Conservation (phyloP, 2,797 vertebrate species). For the Hybognathus amarus region DNA sequence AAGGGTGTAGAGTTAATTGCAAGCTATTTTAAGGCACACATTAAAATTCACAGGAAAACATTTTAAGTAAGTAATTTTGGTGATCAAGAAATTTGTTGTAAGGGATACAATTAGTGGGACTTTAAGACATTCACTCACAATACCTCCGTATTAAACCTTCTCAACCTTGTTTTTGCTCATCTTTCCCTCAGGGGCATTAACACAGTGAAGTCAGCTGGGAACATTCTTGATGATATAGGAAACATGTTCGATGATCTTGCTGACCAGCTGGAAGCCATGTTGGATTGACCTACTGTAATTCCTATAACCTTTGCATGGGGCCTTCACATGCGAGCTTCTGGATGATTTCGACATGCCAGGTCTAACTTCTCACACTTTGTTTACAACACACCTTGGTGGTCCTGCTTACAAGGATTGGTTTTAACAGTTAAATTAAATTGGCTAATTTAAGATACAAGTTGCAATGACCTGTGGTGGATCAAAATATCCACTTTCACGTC, state of each 20-base stretch:
- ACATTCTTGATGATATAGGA: slow-evolving; percentile 97
- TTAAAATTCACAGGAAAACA: too few relatives aligned
- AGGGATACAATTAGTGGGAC: too few relatives aligned
- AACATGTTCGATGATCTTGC: slow-evolving; percentile 98
- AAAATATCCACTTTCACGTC: neutral
- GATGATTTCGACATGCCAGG: slow-evolving; percentile 4
- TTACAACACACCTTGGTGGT: slow-evolving; percentile 11
- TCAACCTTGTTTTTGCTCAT: slow-evolving; percentile 18
- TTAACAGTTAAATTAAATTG: neutral
- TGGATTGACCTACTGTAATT: slow-evolving; percentile 82
- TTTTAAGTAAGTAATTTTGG: too few relatives aligned
- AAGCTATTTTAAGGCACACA: too few relatives aligned
- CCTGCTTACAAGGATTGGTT: slow-evolving; percentile 5
- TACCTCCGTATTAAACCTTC: neutral
- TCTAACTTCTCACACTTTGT: slow-evolving; percentile 20
- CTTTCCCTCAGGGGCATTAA: slow-evolving; percentile 50
- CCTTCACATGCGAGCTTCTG: slow-evolving; percentile 11
- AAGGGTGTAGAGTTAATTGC: too few relatives aligned
- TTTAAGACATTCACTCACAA: neutral
- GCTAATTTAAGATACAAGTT: neutral
- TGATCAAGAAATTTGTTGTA: too few relatives aligned
- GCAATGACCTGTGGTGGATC: neutral
- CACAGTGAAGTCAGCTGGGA: slow-evolving; percentile 81
- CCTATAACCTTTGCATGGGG: neutral
- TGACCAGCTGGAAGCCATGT: slow-evolving; percentile 96